These are phyloP conservation scores for Bradypus variegatus DNA, from an alignment of 2,797 vertebrate genomes.

Conservation along the genomic window DNA sequence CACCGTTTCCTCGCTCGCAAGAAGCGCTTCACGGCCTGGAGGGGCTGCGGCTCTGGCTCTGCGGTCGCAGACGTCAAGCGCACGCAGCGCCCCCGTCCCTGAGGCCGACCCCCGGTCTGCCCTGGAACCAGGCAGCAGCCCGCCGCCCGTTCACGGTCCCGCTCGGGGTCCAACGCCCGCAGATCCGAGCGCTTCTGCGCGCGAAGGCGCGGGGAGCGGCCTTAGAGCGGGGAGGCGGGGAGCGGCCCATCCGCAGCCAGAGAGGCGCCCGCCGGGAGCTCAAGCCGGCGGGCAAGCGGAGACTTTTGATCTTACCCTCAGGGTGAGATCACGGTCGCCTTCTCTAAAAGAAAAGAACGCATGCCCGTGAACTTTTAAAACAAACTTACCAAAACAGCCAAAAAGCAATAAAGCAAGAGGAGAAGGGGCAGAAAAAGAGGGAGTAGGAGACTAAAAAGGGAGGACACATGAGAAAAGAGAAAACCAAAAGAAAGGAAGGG, in stretches of 20 bases:
- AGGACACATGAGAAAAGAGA: not conserved
- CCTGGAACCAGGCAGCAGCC: not conserved
- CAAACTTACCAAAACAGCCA: conserved; percentile 55
- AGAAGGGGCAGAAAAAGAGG: conserved; percentile 41
- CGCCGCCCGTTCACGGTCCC: not conserved
- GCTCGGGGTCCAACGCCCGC: conserved; percentile 63
- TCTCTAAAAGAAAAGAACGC: conserved; percentile 51
- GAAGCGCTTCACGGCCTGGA: conserved; percentile 69
- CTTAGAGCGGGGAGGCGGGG: conserved; percentile 66
- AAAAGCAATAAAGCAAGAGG: conserved; percentile 65
- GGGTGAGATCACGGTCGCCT: conserved; percentile 70
- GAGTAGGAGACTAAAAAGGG: not conserved
- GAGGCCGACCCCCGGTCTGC: not conserved
- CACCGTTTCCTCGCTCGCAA: conserved; percentile 78
- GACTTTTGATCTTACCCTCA: conserved; percentile 77
- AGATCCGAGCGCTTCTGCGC: conserved; percentile 68
- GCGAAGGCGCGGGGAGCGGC: conserved; percentile 60
- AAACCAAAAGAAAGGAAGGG: not conserved
- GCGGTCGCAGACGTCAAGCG: not conserved
- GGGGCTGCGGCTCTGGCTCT: conserved; percentile 48
- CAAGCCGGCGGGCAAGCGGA: conserved; percentile 72
- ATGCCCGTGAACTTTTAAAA: conserved; percentile 69
- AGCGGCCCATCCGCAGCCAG: conserved; percentile 71
- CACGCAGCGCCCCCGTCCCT: not conserved
- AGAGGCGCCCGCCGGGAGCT: conserved; percentile 73